These are phyloP conservation scores for Mus caroli DNA, from an alignment of 2,797 vertebrate genomes.

Conservation along the genomic window DNA sequence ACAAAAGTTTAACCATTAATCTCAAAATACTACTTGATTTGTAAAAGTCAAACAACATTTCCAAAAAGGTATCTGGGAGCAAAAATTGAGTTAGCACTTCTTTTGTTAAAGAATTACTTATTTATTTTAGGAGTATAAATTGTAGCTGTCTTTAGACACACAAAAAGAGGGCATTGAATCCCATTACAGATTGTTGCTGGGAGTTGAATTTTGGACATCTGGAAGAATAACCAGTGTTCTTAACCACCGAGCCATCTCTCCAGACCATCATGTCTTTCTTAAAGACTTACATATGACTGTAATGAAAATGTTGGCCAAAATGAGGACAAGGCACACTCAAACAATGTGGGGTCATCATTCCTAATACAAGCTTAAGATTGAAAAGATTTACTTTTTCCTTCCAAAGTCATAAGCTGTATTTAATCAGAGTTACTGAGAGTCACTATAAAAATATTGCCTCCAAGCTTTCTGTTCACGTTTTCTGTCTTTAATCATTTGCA, in stretches of 20 bases:
- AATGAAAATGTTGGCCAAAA: slow-evolving; percentile 34
- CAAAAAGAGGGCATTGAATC: no score
- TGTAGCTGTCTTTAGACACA: neutral
- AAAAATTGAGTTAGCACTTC: neutral
- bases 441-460: neutral
- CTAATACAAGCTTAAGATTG: neutral
- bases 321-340: neutral
- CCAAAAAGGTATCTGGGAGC: fast-evolving
- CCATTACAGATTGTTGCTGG: neutral
- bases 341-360: neutral
- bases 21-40: neutral
- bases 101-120: no score
- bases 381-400: neutral
- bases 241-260: neutral
- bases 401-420: neutral
- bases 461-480: neutral
- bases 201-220: neutral
- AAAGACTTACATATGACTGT: neutral
- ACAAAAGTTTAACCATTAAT: neutral
- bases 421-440: neutral
- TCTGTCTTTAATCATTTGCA: neutral
- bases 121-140: neutral
- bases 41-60: neutral
- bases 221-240: neutral
- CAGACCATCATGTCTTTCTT: neutral